Conservation (phyloP, 2,797 vertebrate species). For the Trachops cirrhosus region DNA sequence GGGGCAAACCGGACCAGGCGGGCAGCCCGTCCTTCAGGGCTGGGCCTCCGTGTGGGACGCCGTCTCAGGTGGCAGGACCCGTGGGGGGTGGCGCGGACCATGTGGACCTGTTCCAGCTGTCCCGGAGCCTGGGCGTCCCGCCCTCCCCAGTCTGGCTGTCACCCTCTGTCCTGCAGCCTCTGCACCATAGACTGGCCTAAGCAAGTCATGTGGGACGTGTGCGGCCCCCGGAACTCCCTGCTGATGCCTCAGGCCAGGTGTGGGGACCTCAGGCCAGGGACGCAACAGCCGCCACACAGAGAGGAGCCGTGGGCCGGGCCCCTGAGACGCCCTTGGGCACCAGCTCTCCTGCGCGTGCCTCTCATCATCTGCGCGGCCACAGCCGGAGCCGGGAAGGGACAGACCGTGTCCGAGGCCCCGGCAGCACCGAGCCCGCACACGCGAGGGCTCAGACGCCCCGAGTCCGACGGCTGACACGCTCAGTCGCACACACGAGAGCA, state of each 20-base stretch:
- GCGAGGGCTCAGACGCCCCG: too few species aligned
- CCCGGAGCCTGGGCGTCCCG: fast-evolving
- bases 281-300: not conserved
- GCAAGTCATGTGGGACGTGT: too few species aligned
- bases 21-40: not conserved
- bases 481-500: too few species aligned
- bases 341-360: too few species aligned
- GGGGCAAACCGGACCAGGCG: fast-evolving
- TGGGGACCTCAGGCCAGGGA: not conserved
- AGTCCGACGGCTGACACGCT: too few species aligned
- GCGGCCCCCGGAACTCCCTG: not conserved
- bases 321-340: too few species aligned
- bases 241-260: not conserved
- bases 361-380: too few species aligned
- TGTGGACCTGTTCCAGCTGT: not conserved
- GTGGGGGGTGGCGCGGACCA: not conserved
- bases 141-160: not conserved
- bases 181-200: not conserved
- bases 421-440: too few species aligned
- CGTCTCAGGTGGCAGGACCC: not conserved
- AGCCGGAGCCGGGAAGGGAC: too few species aligned
- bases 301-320: not conserved
- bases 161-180: not conserved
- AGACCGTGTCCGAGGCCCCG: too few species aligned
- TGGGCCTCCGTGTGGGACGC: fast-evolving